These are phyloP conservation scores for Ochotona curzoniae DNA, from an alignment of 2,113 vertebrate species.

Conservation along the genomic window DNA sequence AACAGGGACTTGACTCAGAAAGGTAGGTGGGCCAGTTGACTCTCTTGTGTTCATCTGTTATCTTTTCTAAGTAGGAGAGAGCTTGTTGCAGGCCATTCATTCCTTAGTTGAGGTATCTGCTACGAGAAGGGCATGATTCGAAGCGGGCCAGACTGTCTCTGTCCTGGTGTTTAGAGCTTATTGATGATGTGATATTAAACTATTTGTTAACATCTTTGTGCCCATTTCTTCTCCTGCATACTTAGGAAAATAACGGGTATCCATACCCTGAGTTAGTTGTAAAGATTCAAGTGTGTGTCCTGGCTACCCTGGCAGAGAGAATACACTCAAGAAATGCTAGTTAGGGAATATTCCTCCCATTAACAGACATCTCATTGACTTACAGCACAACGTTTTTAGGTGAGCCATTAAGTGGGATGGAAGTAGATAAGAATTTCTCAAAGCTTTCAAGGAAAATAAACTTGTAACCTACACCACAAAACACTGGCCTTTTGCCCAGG, in stretches of 20 bases:
- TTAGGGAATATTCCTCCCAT: not conserved
- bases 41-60: not conserved
- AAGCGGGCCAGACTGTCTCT: not conserved
- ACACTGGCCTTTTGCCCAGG: not conserved
- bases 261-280: not conserved
- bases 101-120: conserved; percentile 4
- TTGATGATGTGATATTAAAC: not conserved
- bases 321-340: not conserved
- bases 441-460: conserved; percentile 35
- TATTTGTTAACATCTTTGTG: not conserved
- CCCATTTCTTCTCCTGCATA: not conserved
- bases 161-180: not conserved
- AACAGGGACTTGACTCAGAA: not conserved
- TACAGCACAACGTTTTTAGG: not conserved
- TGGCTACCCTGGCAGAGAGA: not conserved
- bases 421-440: not conserved
- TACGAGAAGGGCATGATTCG: not conserved
- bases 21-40: not conserved
- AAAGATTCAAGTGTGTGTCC: not conserved
- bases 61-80: not conserved
- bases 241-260: not conserved
- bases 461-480: not conserved
- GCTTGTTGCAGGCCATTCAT: not conserved
- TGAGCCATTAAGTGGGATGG: not conserved
- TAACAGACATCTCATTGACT: not conserved